A percentile compares a stretch with the other conserved stretches of the same genome.
Conservation (phyloP, 2,888 invertebrate species). For the Halictus quadricinctus region DNA sequence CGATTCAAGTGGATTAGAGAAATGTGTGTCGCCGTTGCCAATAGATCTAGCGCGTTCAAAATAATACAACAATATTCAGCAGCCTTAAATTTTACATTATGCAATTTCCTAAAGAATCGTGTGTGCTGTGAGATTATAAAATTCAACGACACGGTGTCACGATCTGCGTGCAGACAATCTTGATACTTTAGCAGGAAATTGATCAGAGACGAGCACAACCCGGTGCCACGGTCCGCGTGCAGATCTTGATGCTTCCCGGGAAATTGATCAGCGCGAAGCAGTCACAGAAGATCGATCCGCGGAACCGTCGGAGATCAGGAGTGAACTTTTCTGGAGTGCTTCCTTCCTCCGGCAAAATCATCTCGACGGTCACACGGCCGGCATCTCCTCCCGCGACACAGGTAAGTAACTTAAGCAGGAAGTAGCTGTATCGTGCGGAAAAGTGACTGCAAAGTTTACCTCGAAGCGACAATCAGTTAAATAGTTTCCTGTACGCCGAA, state of each 20-base stretch:
- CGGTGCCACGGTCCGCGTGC: neutral
- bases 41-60: neutral
- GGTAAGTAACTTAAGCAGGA: constrained; percentile 67
- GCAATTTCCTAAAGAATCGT: neutral
- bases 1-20: neutral
- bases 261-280: neutral
- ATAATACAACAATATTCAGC: neutral
- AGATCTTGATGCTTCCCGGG: neutral
- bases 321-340: constrained; percentile 16
- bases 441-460: constrained; percentile 71
- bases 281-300: constrained; percentile 6
- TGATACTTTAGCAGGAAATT: neutral
- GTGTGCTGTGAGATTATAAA: neutral
- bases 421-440: constrained; percentile 68
- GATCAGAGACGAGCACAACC: neutral
- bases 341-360: constrained; percentile 40
- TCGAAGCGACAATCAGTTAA: constrained; percentile 75
- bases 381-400: constrained; percentile 61
- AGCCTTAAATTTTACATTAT: neutral
- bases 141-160: neutral
- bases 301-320: neutral
- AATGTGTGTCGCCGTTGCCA: too few relatives aligned
- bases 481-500: constrained; percentile 71
- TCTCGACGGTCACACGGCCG: constrained; percentile 45
- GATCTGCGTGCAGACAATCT: neutral